Base-by-base conservation (phyloP, 64 coral and sea anemone species). In the Actinia equina region DNA sequence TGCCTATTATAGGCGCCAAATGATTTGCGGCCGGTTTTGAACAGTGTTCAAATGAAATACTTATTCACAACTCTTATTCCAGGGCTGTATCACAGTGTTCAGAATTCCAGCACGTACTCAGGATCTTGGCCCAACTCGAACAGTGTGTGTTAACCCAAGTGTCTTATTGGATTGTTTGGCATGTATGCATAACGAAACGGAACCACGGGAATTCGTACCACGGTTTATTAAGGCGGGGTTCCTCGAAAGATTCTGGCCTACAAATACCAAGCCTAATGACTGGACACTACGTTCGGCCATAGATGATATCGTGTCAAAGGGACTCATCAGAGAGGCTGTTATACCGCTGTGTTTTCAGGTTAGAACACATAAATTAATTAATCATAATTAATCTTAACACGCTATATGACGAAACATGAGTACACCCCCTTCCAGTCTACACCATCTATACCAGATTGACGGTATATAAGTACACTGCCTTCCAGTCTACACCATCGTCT, bases 281-380 rank as follows among this genome's bases (percentile, higher is more conserved):
- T 98, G 96, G 96, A 98, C 96, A 6, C 62, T 98, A 19, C 90
- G 96, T 43, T 92, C 93, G 55, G 96, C 96, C 4, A 89, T 98
- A 52, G 96, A 98, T 54, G 96, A 98, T 79, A 92, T 98, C 86
- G 96, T 98, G 1, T 81, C 83, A 26, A 98, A 92, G 84, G 96
- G 96, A 10, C 85, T 98, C 65, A 94, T 98, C 15, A 87, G 96
- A 51, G 96, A 98, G 78, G 94, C 96, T 5, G 90, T 95, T 19
- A 57, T 98, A 51, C 96, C 96, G 13, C 76, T 98, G 10, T 98
- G 96, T 85, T 98, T 94, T 17, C 93, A 98, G 88, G 96, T 98
- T 71, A 85, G 44, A 37, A 37, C 0, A 37, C 30, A 37, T 37
- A 37, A 37, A 37, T 45, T 23, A 4, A 1, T 65, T n/a, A 23